Percentiles rank a stretch among this genome's conserved stretches.
phyloP scores from a whole-genome alignment of 1,140 invertebrate species.

The Delia radicum region DNA sequence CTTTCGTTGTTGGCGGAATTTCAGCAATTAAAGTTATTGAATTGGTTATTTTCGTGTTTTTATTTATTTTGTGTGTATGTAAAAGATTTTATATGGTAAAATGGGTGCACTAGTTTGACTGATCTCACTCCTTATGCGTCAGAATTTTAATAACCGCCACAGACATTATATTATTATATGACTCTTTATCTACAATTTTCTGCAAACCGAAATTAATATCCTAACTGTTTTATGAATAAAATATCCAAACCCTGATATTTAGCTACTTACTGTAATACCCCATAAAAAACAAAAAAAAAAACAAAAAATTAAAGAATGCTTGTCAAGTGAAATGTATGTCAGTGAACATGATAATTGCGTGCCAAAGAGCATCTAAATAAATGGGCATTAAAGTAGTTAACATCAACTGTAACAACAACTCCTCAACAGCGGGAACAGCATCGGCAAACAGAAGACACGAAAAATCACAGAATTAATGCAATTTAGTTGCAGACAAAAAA shows the following conservation, averaged over 20 bases:
- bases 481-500: conserved; percentile 10
- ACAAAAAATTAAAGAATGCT: background rate
- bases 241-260: background rate
- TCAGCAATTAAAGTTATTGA: no score
- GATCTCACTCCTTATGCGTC: no score
- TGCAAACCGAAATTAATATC: no score
- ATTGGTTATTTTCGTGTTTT: no score
- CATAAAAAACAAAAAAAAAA: background rate
- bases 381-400: conserved; percentile 21
- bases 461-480: conserved; percentile 17
- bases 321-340: conserved; percentile 18
- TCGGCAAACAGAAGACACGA: background rate
- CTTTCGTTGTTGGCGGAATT: no score
- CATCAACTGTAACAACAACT: conserved; percentile 10
- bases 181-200: no score
- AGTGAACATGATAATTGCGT: conserved; percentile 22
- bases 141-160: no score
- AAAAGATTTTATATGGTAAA: no score
- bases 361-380: conserved; percentile 3
- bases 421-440: background rate
- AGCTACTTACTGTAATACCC: background rate
- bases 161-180: no score
- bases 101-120: no score
- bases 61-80: no score
- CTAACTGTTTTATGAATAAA: background rate